Percentiles rank a stretch among this genome's conserved stretches.
phyloP scores from a whole-genome alignment of 2,888 invertebrate species.

The Drosophila demipolita region DNA sequence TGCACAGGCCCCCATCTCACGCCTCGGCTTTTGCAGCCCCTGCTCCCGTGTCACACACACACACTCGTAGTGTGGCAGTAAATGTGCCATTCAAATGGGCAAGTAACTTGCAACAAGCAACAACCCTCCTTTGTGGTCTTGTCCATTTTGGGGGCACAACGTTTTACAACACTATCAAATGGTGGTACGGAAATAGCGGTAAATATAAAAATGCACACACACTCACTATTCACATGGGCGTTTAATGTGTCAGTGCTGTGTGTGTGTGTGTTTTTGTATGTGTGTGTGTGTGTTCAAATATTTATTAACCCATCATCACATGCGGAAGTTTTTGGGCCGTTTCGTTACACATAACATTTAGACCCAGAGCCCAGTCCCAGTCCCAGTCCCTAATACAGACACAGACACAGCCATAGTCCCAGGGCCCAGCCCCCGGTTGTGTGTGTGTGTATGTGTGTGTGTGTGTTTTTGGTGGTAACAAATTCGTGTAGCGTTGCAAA shows the following conservation, averaged over 20 bases:
- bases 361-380: conserved; percentile 28
- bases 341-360: conserved; percentile 68
- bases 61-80: conserved; percentile 14
- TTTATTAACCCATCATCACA: conserved; percentile 84
- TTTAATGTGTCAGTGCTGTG: background rate
- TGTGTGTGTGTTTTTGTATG: conserved; percentile 50
- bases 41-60: background rate
- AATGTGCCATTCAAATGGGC: conserved; percentile 73
- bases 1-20: conserved; percentile 18
- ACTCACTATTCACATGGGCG: conserved; percentile 3
- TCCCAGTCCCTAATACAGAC: conserved; percentile 1
- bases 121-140: conserved; percentile 77
- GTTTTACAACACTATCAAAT: conserved; percentile 78
- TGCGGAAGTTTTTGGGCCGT: conserved; percentile 79
- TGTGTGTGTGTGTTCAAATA: conserved; percentile 75
- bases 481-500: conserved; percentile 79
- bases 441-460: conserved; percentile 14
- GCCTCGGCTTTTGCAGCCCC: background rate
- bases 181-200: conserved; percentile 76
- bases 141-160: conserved; percentile 67
- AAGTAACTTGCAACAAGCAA: conserved; percentile 74
- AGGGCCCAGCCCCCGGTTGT: background rate
- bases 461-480: conserved; percentile 68
- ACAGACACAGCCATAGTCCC: conserved; percentile 3
- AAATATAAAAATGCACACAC: conserved; percentile 68